A percentile compares a stretch with the other conserved stretches of the same genome.
Conservation (phyloP, 2,888 invertebrate species). For the Morinoia aosen region DNA sequence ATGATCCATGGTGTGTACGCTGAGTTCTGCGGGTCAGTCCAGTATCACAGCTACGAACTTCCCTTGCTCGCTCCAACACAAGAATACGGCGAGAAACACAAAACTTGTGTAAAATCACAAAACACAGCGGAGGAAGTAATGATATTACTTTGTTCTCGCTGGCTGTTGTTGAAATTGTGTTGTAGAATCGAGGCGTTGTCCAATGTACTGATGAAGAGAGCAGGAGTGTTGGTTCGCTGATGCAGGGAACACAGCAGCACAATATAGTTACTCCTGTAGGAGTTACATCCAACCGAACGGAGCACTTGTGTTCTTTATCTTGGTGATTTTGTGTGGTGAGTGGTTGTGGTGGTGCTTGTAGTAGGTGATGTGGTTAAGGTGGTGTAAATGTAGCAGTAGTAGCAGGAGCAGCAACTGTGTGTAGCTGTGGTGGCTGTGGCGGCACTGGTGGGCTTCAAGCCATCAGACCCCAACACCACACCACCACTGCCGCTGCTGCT, state of each 20-base stretch:
- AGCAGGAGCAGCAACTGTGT: constrained; percentile 46
- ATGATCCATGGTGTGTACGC: constrained; percentile 32
- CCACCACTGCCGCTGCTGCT: neutral
- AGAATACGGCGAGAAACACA: neutral
- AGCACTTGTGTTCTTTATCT: constrained; percentile 3
- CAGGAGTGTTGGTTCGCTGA: constrained; percentile 9
- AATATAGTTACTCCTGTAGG: neutral
- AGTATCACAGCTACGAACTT: neutral
- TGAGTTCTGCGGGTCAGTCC: neutral
- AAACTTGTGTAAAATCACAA: constrained; percentile 13
- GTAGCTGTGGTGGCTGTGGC: constrained; percentile 48
- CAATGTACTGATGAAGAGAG: constrained; percentile 42
- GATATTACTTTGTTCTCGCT: constrained; percentile 29
- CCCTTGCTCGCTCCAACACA: neutral
- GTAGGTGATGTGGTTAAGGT: constrained; percentile 52
- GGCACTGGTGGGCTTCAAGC: constrained; percentile 24
- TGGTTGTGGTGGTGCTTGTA: constrained; percentile 31
- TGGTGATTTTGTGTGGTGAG: neutral
- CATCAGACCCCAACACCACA: neutral
- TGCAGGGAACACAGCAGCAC: constrained; percentile 18
- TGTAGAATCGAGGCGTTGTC: constrained; percentile 32
- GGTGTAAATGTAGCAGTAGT: constrained; percentile 48
- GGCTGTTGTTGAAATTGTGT: constrained; percentile 42
- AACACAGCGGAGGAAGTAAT: constrained; percentile 12
- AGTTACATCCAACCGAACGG: constrained; percentile 3